Evolutionary conservation across 2,888 invertebrate genomes (phyloP).

Genomic region (Phyllotreta striolata): DNA sequence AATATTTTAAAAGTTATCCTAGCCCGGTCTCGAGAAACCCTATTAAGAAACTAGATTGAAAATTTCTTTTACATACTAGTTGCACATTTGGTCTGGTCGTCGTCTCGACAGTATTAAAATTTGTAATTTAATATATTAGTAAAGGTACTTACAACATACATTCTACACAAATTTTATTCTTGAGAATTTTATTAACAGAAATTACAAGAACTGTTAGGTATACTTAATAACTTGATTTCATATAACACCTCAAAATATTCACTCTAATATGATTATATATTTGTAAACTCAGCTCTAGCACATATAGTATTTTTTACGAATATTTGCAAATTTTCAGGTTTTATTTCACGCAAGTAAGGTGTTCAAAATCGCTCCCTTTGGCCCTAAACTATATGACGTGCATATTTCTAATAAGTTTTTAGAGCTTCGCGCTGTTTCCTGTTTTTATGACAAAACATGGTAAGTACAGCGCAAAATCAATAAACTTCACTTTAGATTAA

Average conservation of each 20-base stretch:
- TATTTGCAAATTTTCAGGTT: too few relatives aligned
- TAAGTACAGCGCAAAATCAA: constrained; percentile 13
- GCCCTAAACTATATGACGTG: constrained; percentile 11
- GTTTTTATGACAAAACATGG: constrained; percentile 17
- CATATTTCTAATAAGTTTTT: constrained; percentile 15
- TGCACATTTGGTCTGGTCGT: constrained; percentile 42
- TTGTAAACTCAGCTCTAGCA: too few relatives aligned
- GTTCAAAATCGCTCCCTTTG: not conserved
- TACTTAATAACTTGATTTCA: too few relatives aligned
- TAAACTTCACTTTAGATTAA: constrained; percentile 17
- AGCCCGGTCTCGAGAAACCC: constrained; percentile 8
- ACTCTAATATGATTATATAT: too few relatives aligned
- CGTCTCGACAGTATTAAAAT: constrained; percentile 52
- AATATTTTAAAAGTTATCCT: constrained; percentile 15
- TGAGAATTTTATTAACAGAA: too few relatives aligned
- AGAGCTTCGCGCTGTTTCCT: constrained; percentile 10
- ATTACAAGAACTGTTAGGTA: too few relatives aligned
- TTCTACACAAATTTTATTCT: not conserved
- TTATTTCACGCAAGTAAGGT: too few relatives aligned
- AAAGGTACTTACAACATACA: not conserved
- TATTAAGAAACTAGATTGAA: constrained; percentile 16
- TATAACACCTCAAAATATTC: too few relatives aligned
- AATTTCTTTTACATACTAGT: constrained; percentile 48
- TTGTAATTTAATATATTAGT: constrained; percentile 53
- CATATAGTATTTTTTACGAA: too few relatives aligned